Percentiles rank a stretch among this genome's conserved stretches.
These are phyloP conservation scores for Drosophila arizonae DNA, from an alignment of 1,140 invertebrate species.

Conservation along the genomic window DNA sequence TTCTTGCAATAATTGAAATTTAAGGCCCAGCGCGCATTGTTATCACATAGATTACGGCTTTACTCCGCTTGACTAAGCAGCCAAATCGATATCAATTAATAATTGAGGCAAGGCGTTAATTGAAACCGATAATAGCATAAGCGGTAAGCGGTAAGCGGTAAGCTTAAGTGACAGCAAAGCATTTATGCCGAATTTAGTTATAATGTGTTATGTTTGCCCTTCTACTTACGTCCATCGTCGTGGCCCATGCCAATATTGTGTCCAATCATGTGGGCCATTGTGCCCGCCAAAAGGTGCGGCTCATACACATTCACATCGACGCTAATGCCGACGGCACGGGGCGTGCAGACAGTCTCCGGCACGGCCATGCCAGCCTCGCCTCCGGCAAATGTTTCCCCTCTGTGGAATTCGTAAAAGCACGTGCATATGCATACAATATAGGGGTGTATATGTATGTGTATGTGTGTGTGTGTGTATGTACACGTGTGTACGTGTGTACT, in stretches of 20 bases:
- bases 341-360: conserved; percentile 94
- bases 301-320: conserved; percentile 96
- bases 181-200: no score
- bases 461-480: background rate
- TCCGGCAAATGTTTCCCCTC: conserved; percentile 91
- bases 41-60: no score
- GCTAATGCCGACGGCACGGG: conserved; percentile 95
- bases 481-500: conserved; percentile 81
- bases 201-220: background rate
- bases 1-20: background rate
- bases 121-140: no score
- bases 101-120: no score
- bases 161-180: no score
- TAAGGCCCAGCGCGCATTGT: no score
- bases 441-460: background rate
- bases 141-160: no score
- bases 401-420: conserved; percentile 78
- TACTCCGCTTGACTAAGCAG: no score
- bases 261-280: conserved; percentile 98
- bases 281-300: conserved; percentile 95
- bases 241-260: conserved; percentile 98
- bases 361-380: conserved; percentile 96
- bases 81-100: no score
- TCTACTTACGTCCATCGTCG: conserved; percentile 91
- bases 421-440: conserved; percentile 12